Percentiles rank a stretch among this genome's conserved stretches.
These are phyloP conservation scores for Toxotes chatareus DNA, from an alignment of 2,113 vertebrate genomes.

Conservation along the genomic window DNA sequence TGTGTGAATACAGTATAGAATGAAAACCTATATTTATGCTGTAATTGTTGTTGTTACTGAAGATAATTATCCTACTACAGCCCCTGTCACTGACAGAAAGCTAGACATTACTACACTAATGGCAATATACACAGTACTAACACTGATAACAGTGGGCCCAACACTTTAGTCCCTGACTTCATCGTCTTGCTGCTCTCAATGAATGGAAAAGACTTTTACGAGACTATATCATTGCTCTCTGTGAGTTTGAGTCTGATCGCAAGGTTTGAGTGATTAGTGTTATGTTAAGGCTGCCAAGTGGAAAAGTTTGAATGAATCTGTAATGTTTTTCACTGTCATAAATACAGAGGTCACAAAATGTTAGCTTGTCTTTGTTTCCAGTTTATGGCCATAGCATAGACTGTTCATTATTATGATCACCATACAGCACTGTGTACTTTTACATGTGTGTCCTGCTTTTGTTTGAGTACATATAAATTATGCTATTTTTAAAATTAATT, in stretches of 20 bases:
- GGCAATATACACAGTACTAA: neutral
- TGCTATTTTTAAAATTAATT: too few species aligned
- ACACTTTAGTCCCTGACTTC: neutral
- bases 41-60: conserved; percentile 59
- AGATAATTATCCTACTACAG: conserved; percentile 45
- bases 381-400: neutral
- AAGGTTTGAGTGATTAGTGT: neutral
- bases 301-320: too few species aligned
- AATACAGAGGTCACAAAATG: neutral
- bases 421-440: too few species aligned
- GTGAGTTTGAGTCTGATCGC: neutral
- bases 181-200: neutral
- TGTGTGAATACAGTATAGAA: conserved; percentile 33
- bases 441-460: too few species aligned
- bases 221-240: neutral
- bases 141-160: conserved; percentile 5
- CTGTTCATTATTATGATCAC: neutral
- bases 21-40: conserved; percentile 50
- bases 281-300: too few species aligned
- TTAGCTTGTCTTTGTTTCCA: too few species aligned
- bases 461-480: too few species aligned
- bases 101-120: conserved; percentile 34
- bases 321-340: neutral
- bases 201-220: neutral
- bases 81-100: conserved; percentile 12